These are phyloP conservation scores for Abscondita cerata DNA, from an alignment of 2,888 invertebrate genomes.

Conservation along the genomic window DNA sequence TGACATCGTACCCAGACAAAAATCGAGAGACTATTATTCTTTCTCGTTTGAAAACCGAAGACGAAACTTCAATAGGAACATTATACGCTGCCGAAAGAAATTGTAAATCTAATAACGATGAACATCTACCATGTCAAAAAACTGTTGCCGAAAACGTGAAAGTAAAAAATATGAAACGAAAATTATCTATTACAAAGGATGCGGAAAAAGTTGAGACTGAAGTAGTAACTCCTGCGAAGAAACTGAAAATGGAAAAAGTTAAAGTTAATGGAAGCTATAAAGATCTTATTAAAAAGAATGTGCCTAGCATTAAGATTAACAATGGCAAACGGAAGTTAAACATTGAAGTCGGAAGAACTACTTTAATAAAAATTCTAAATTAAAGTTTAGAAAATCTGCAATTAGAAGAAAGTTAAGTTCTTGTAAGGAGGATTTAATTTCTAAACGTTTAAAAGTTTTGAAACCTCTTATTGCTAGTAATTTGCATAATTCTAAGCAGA, in stretches of 20 bases:
- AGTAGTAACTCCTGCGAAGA: slow-evolving; percentile 43
- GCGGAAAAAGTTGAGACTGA: slow-evolving; percentile 36
- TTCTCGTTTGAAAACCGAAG: slow-evolving; percentile 27
- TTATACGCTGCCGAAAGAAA: slow-evolving; percentile 35
- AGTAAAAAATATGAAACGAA: slow-evolving; percentile 61
- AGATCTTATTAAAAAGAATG: slow-evolving; percentile 60
- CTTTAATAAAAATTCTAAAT: slow-evolving; percentile 36
- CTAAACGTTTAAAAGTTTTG: slow-evolving; percentile 44
- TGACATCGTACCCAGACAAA: slow-evolving; percentile 6
- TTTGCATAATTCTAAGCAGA: slow-evolving; percentile 47
- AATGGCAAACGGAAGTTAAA: slow-evolving; percentile 60
- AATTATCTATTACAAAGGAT: slow-evolving; percentile 54
- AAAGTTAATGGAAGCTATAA: slow-evolving; percentile 55
- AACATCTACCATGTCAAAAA: slow-evolving; percentile 48
- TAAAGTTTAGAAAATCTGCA: slow-evolving; percentile 56
- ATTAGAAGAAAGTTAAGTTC: slow-evolving; percentile 59
- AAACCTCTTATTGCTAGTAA: slow-evolving; percentile 53
- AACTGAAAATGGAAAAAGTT: slow-evolving; percentile 43
- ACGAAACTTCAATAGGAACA: background rate
- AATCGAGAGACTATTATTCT: slow-evolving; percentile 13
- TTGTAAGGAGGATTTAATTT: slow-evolving; percentile 37
- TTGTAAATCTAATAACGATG: slow-evolving; percentile 19
- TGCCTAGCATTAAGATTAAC: slow-evolving; percentile 56
- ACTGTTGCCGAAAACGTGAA: slow-evolving; percentile 59
- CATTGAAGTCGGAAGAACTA: slow-evolving; percentile 35